phyloP scores from a whole-genome alignment of 2,888 invertebrate species.

The Phyllotreta cruciferae region DNA sequence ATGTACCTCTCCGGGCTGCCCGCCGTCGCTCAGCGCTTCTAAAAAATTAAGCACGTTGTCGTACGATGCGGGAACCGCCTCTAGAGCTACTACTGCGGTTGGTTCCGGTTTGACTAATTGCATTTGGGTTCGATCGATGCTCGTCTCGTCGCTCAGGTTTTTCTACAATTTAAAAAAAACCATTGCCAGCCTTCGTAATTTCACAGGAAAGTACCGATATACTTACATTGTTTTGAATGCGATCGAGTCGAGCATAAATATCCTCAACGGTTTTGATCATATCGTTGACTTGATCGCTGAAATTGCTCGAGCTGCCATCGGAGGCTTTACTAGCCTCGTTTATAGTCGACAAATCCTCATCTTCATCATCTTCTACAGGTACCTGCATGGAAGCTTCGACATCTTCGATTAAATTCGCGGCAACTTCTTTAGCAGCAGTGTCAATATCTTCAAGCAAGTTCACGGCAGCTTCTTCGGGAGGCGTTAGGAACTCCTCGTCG shows the following conservation, averaged over 20 bases:
- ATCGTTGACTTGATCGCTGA: slow-evolving; percentile 44
- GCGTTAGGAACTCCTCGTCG: not conserved
- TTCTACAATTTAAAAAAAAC: no score
- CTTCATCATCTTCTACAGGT: slow-evolving; percentile 1
- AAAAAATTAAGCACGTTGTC: slow-evolving; percentile 48
- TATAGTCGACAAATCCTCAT: slow-evolving; percentile 3
- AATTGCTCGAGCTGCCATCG: slow-evolving; percentile 31
- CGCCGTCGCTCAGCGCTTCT: slow-evolving; percentile 42
- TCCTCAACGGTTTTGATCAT: slow-evolving; percentile 48
- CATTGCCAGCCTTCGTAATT: not conserved
- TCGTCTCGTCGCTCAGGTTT: no score
- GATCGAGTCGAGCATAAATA: slow-evolving; percentile 47
- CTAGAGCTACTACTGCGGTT: slow-evolving; percentile 5
- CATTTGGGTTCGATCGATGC: no score
- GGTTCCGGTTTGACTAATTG: slow-evolving; percentile 12
- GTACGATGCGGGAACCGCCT: slow-evolving; percentile 40
- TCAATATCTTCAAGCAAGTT: no score
- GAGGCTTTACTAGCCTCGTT: not conserved
- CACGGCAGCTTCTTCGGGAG: not conserved
- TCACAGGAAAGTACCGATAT: slow-evolving; percentile 8
- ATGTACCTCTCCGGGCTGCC: slow-evolving; percentile 38
- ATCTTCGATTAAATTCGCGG: no score
- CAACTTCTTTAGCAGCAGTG: no score
- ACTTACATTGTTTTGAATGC: slow-evolving; percentile 37
- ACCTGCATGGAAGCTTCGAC: not conserved